Evolutionary conservation across 2,113 vertebrate species (phyloP).

Genomic region (Eptesicus fuscus): DNA sequence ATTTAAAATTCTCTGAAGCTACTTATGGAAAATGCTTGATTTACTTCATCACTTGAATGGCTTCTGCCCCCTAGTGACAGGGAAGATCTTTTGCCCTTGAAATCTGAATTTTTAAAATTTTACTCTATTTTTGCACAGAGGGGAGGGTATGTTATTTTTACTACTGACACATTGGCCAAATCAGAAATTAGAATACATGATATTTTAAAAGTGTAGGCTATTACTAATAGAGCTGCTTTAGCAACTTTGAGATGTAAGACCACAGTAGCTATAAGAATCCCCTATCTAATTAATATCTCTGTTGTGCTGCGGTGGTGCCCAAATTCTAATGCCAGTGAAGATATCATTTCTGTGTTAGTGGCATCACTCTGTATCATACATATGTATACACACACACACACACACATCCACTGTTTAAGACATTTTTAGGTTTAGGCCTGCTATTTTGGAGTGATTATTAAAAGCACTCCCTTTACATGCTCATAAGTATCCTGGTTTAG

Average conservation of each 20-base stretch:
- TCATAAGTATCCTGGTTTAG: background rate
- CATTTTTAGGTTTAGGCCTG: background rate
- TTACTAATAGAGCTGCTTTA: background rate
- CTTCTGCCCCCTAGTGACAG: slow-evolving; percentile 52
- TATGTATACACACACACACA: too few relatives aligned
- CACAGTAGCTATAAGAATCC: background rate
- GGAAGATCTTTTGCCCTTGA: background rate
- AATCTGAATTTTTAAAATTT: background rate
- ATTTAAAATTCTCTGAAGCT: background rate
- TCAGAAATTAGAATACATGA: background rate
- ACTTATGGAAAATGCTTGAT: background rate
- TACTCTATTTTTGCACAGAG: background rate
- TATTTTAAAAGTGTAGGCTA: background rate
- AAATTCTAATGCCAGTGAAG: background rate
- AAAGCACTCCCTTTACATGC: background rate
- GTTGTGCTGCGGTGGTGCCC: background rate
- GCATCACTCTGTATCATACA: fast-evolving
- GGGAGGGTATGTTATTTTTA: background rate
- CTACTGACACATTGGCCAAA: background rate
- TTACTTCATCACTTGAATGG: background rate
- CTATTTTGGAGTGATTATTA: background rate
- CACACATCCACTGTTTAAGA: background rate
- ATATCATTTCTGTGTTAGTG: background rate
- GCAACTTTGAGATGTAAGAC: background rate
- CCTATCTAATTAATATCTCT: background rate